phyloP scores from a whole-genome alignment of 2,797 vertebrate genomes.

The Lepus oiostolus region DNA sequence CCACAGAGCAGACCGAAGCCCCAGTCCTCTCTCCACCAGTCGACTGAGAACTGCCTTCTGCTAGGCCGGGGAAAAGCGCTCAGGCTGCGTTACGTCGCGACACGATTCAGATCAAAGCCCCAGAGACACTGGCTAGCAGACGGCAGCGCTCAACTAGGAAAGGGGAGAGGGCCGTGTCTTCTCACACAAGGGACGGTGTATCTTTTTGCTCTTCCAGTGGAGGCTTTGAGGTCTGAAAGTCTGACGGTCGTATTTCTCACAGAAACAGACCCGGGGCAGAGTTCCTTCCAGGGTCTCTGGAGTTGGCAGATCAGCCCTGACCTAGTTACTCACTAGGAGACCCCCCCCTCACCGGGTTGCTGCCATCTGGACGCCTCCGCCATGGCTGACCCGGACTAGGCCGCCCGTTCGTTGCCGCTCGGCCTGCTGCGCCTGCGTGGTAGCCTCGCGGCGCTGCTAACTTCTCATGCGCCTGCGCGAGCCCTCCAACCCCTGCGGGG shows the following conservation, averaged over 20 bases:
- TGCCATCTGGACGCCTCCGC: slow-evolving; percentile 63
- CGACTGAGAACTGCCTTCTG: background rate
- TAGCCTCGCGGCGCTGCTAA: too few relatives aligned
- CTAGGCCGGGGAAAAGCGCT: background rate
- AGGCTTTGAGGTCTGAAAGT: background rate
- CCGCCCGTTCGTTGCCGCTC: background rate
- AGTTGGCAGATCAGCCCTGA: background rate
- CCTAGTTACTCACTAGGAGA: background rate
- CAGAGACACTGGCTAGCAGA: too few relatives aligned
- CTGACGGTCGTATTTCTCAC: background rate
- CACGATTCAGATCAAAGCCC: background rate
- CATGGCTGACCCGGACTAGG: background rate
- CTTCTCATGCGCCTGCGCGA: background rate
- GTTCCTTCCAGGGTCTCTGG: background rate
- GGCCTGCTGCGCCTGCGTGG: background rate
- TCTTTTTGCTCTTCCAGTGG: background rate
- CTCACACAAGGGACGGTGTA: background rate
- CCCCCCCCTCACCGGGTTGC: slow-evolving; percentile 60
- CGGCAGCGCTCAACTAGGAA: background rate
- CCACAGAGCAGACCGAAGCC: background rate
- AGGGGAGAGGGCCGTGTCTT: background rate
- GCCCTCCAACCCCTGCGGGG: accelerated
- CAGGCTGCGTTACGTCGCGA: background rate
- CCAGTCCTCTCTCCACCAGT: background rate
- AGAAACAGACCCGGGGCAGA: background rate